Base-by-base conservation (phyloP, 2,888 invertebrate genomes). In the Labia minor region DNA sequence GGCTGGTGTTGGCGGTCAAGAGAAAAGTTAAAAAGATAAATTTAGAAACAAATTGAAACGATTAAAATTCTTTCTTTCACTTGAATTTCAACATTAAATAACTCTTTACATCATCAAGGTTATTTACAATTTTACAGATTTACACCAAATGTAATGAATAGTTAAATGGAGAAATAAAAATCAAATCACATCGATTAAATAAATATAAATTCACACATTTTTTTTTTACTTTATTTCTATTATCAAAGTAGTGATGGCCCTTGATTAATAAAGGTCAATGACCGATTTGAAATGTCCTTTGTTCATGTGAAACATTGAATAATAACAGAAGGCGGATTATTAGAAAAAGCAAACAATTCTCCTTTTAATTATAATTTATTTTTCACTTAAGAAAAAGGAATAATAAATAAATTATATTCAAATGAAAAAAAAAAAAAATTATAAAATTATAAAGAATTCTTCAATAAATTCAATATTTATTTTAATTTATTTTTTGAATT, bases 41-140 rank as follows among this genome's bases (percentile, higher is more conserved):
- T 49, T 49, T 49, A 49, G 49, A 49, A 49, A 49, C 49, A 49
- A 49, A 49, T 49, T 49, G 49, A 49, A 49, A 49, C 49, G 49
- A 49, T 49, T 49, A 49, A 49, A 49, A 49, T 49, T 49, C 49
- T 49, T 49, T 49, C 49, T 4, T 49, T 49, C 49, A 8, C 14
- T 49, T 49, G 26, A 49, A 4, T 49, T 49, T 49, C 14, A 49
- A 49, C 49, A 49, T 49, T 49, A 49, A 16, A 49, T 49, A 49
- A 49, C n/a, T 11, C 49, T 49, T 49, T 49, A 49, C 49, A 49
- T 49, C 49, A n/a, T 49, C 49, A 49, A 49, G 49, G 49, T 16
- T 49, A 49, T 49, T 49, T 49, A 49, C 16, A 3, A 11, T 3
- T 49, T 49, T 49, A 14, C 49, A 16, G 49, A 49, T 49, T 49